phyloP scores from a whole-genome alignment of 2,797 vertebrate genomes.

The Betta splendens region DNA sequence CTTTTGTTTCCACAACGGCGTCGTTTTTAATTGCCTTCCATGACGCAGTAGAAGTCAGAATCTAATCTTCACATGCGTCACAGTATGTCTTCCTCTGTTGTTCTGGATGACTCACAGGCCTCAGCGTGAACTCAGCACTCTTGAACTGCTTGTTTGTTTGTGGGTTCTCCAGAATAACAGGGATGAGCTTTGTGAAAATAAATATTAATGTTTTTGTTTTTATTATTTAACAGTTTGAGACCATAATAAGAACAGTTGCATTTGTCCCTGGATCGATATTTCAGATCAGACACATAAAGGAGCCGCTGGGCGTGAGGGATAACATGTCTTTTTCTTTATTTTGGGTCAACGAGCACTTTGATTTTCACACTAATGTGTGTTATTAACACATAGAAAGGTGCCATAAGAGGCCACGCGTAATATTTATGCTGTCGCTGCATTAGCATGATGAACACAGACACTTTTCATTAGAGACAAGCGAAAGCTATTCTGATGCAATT shows the following conservation, averaged over 20 bases:
- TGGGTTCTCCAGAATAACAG: too few relatives aligned
- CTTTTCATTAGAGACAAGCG: conserved; percentile 81
- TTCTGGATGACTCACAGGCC: neutral
- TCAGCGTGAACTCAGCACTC: neutral
- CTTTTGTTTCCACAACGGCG: neutral
- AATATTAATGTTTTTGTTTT: too few relatives aligned
- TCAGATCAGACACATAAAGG: too few relatives aligned
- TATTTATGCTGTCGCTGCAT: conserved; percentile 70
- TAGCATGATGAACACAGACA: conserved; percentile 74
- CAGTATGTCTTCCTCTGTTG: neutral
- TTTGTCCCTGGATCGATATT: too few relatives aligned
- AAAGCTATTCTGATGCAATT: conserved; percentile 77
- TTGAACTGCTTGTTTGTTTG: too few relatives aligned
- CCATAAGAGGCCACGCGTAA: conserved; percentile 55
- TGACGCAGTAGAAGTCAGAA: neutral
- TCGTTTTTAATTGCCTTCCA: neutral
- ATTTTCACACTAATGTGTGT: conserved; percentile 41
- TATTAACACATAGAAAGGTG: conserved; percentile 29
- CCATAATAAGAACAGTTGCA: too few relatives aligned
- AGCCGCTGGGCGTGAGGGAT: neutral
- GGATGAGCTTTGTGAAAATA: too few relatives aligned
- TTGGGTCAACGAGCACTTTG: conserved; percentile 9
- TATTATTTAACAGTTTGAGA: too few relatives aligned
- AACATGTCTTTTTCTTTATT: conserved; percentile 8
- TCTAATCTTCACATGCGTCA: neutral